Base-by-base conservation (phyloP, 2,888 invertebrate species). In the Cantharis rustica region DNA sequence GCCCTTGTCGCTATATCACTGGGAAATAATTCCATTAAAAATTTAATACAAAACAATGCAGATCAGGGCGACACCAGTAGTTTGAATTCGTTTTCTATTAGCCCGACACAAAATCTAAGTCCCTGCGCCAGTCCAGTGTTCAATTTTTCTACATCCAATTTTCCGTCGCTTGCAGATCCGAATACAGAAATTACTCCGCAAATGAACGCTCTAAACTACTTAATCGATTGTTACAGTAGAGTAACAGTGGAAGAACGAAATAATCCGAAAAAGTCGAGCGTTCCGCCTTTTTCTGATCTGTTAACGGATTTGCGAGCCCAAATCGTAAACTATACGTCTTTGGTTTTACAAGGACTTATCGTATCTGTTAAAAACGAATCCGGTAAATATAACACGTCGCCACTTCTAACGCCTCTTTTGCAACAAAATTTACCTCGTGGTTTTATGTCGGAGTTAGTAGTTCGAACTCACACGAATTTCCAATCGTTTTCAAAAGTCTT, bases 261-360 rank as follows among this genome's bases (percentile, higher is more conserved):
- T 84, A 91, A 94, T 85, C 93, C 95, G 16, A 95, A 95, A 89
- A 92, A 92, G 85, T 93, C 93, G 82, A 94, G 93, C 79, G 91
- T 93, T 80, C 93, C 94, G 2, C 94, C 95, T 7, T 86, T 95
- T 79, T 93, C 93, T 84, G 93, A 93, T 80, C 88, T 95, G 69
- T 87, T 96, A 73, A 84, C 89, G 78, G 90, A 88, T 83, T 84
- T 92, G 80, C 88, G 92, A 80, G 90, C 90, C 73, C 89, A 91
- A 84, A 85, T 92, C 63, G 82, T 92, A 5, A 89, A 90, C 79
- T 90, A 91, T 83, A 89, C 92, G 1, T 88, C 91, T 63, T 87
- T 93, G 11, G 87, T 92, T 63, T 86, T 93, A 17, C 91, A 91
- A 86, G 84, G 89, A 17, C 88, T 86, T 15, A 84, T 88, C 11